Base-by-base conservation (phyloP, 2,888 invertebrate species). In the Cybosia mesomella region DNA sequence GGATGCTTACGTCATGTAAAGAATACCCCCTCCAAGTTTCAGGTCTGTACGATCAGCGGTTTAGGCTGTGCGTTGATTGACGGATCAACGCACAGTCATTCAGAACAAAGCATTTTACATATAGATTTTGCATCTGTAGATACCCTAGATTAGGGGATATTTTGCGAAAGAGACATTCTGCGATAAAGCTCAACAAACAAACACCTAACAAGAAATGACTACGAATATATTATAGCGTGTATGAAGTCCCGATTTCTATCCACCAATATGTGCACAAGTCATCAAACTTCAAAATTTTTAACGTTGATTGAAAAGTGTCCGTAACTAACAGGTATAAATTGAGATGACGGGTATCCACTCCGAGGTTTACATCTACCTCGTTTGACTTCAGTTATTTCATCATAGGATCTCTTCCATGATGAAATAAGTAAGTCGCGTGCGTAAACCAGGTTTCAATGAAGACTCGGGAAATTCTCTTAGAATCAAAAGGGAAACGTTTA, bases 251-350 rank as follows among this genome's bases (percentile, higher is more conserved):
- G 21, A 22, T n/a, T 49, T 49, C n/a, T 2, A 49, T 49, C 9
- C 49, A 49, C n/a, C n/a, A 28, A 28, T 9, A 49, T 49, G 18
- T 9, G n/a, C 18, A n/a, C n/a, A 49, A 49, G 49, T n/a, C n/a
- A 49, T n/a, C 49, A n/a, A 9, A n/a, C 49, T 49, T 49, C 18
- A 49, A 49, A 49, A 49, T n/a, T 8, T 43, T 49, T n/a, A 49
- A 49, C 49, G n/a, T 49, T 49, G 49, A 49, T 49, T 49, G 49
- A 49, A n/a, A 49, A 49, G n/a, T 49, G 49, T 49, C 49, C 49
- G n/a, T 49, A n/a, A 9, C 49, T 49, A 49, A 49, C n/a, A 49
- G 49, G 8, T 18, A 49, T n/a, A 49, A 49, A n/a, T 18, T 49
- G 49, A 49, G 18, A n/a, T 49, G n/a, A 49, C 18, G n/a, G 49